Conservation (phyloP, 2,888 invertebrate genomes). For the Thumatha senex region DNA sequence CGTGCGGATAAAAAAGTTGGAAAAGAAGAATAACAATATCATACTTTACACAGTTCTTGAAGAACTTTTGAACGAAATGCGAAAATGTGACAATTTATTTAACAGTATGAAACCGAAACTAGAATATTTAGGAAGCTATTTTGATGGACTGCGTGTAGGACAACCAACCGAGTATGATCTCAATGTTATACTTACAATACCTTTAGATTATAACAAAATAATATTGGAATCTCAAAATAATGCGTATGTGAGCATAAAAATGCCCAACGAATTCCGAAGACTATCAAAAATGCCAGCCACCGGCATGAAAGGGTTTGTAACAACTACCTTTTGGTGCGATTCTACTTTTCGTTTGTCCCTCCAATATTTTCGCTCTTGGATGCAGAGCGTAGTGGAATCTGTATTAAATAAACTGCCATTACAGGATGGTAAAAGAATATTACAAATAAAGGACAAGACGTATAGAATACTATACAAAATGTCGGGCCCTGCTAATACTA, state of each 20-base stretch:
- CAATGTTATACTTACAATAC: slow-evolving; percentile 55
- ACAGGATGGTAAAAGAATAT: slow-evolving; percentile 43
- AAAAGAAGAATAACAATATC: slow-evolving; percentile 49
- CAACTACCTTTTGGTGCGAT: slow-evolving; percentile 59
- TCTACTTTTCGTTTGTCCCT: slow-evolving; percentile 45
- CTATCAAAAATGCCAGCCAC: slow-evolving; percentile 46
- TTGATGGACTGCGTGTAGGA: slow-evolving; percentile 60
- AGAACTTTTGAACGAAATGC: slow-evolving; percentile 50
- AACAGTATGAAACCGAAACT: slow-evolving; percentile 55
- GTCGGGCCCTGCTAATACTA: slow-evolving; percentile 61
- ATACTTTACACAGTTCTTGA: slow-evolving; percentile 51
- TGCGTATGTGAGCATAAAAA: slow-evolving; percentile 50
- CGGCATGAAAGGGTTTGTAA: slow-evolving; percentile 49
- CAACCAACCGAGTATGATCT: slow-evolving; percentile 63
- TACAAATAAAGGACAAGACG: slow-evolving; percentile 40
- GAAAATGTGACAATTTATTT: slow-evolving; percentile 47
- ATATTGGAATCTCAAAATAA: slow-evolving; percentile 40
- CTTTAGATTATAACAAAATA: slow-evolving; percentile 54
- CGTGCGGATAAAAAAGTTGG: slow-evolving; percentile 50
- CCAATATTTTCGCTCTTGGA: slow-evolving; percentile 52
- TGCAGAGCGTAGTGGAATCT: slow-evolving; percentile 58
- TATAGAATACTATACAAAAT: slow-evolving; percentile 49
- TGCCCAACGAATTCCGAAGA: slow-evolving; percentile 63
- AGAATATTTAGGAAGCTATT: slow-evolving; percentile 63
- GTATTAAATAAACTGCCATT: slow-evolving; percentile 47